Evolutionary conservation across 2,113 vertebrate genomes (phyloP).

Genomic region (Tretioscincus oriximinensis): DNA sequence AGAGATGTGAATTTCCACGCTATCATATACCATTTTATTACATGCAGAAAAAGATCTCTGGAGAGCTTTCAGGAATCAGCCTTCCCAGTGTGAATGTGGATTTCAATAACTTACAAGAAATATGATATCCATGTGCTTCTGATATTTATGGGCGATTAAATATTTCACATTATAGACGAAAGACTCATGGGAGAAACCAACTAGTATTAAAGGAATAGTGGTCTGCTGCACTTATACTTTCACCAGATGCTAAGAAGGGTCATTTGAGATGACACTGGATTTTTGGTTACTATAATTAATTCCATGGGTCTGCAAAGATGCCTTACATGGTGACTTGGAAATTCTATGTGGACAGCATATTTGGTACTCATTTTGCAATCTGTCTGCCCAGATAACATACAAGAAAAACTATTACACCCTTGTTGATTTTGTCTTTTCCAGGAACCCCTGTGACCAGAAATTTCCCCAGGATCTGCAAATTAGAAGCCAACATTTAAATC

Average conservation of each 20-base stretch:
- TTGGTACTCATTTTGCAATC: too few species aligned
- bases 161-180: constrained; percentile 34
- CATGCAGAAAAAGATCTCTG: constrained; percentile 6
- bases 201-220: not conserved
- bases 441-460: too few species aligned
- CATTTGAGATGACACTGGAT: too few species aligned
- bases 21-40: constrained; percentile 40
- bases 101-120: constrained; percentile 15
- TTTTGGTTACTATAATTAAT: too few species aligned
- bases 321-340: too few species aligned
- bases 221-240: not conserved
- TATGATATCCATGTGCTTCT: constrained; percentile 24
- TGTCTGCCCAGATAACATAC: too few species aligned
- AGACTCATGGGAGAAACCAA: not conserved
- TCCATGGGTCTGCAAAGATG: too few species aligned
- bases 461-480: too few species aligned
- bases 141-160: constrained; percentile 37
- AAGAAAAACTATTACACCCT: too few species aligned
- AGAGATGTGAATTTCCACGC: constrained; percentile 40
- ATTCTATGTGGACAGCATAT: too few species aligned
- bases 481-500: too few species aligned
- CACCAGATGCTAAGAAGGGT: not conserved
- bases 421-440: too few species aligned
- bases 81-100: constrained; percentile 18
- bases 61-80: constrained; percentile 38